Evolutionary conservation across 2,113 vertebrate species (phyloP).

Genomic region (Saguinus midas): DNA sequence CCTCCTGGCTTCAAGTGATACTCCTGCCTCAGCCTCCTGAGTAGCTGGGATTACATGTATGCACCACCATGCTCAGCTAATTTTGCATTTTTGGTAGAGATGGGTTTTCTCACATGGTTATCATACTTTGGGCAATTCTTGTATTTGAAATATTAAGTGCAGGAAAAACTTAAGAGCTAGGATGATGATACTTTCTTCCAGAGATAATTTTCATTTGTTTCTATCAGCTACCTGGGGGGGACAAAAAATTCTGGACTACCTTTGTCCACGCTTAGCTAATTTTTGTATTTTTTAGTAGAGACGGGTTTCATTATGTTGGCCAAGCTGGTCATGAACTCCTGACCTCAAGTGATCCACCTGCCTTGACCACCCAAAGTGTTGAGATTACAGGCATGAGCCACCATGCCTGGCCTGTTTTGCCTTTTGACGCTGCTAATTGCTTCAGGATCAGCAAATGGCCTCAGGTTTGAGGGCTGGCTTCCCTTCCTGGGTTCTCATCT

Average conservation of each 20-base stretch:
- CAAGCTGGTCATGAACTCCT: no score
- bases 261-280: neutral
- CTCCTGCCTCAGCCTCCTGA: no score
- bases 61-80: no score
- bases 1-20: no score
- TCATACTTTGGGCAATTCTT: neutral
- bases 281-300: no score
- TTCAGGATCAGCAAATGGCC: no score
- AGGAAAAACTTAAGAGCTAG: neutral
- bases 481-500: no score
- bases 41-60: no score
- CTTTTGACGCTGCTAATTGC: no score
- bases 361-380: neutral
- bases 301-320: no score
- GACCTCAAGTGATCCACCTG: neutral
- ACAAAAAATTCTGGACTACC: neutral
- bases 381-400: neutral
- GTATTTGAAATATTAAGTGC: neutral
- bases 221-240: neutral
- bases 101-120: neutral
- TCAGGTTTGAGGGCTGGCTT: no score
- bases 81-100: no score
- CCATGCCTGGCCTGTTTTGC: neutral
- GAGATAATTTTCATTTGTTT: neutral
- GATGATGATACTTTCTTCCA: neutral